These are phyloP conservation scores for Meiosimyza decipiens DNA, from an alignment of 2,888 invertebrate species.

Conservation along the genomic window DNA sequence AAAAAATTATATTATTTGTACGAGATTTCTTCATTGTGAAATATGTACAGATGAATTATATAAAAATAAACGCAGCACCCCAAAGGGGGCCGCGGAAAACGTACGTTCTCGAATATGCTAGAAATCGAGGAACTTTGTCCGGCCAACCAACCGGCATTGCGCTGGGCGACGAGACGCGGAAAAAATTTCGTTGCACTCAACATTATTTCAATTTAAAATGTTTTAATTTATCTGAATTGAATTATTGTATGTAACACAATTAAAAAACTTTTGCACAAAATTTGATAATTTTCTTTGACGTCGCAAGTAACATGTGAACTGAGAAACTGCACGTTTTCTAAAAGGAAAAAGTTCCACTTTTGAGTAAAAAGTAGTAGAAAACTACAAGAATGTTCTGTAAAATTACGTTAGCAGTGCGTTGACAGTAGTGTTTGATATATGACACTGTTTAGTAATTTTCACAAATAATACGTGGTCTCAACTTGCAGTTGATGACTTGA, in stretches of 20 bases:
- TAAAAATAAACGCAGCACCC: slow-evolving; percentile 44
- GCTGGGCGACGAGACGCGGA: slow-evolving; percentile 57
- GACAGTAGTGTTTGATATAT: no score
- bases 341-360: neutral
- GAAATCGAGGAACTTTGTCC: slow-evolving; percentile 54
- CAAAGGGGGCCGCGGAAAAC: slow-evolving; percentile 45
- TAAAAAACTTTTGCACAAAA: neutral
- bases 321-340: slow-evolving; percentile 49
- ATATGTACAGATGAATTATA: slow-evolving; percentile 46
- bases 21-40: slow-evolving; percentile 1
- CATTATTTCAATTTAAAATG: slow-evolving; percentile 47
- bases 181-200: slow-evolving; percentile 60
- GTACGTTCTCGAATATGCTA: slow-evolving; percentile 63
- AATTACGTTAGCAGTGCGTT: no score
- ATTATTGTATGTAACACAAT: neutral
- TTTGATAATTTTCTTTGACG: slow-evolving; percentile 38
- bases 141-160: slow-evolving; percentile 44
- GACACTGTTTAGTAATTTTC: no score
- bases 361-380: no score
- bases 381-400: no score
- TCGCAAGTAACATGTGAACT: slow-evolving; percentile 39
- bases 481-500: no score
- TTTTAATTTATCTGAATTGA: slow-evolving; percentile 11
- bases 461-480: no score
- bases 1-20: neutral